These are phyloP conservation scores for Eristalinus aeneus DNA, from an alignment of 2,888 invertebrate species.

Conservation along the genomic window DNA sequence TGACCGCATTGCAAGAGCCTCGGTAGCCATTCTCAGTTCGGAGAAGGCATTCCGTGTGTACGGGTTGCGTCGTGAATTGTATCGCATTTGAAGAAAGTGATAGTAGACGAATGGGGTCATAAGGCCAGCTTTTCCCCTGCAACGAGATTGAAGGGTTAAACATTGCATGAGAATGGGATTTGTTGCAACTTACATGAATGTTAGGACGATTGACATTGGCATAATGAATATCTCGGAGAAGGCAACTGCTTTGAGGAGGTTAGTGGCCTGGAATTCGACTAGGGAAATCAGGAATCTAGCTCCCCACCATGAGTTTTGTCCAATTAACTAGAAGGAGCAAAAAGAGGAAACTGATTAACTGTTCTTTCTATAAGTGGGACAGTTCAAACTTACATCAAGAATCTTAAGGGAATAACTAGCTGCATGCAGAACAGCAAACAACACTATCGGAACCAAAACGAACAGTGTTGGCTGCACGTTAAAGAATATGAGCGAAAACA, in stretches of 20 bases:
- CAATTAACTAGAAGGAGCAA: slow-evolving; percentile 86
- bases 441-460: slow-evolving; percentile 93
- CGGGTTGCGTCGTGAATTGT: slow-evolving; percentile 96
- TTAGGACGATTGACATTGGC: slow-evolving; percentile 89
- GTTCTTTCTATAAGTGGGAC: too few relatives aligned
- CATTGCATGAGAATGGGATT: neutral
- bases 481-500: slow-evolving; percentile 97
- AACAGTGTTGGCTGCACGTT: slow-evolving; percentile 93
- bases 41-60: slow-evolving; percentile 96
- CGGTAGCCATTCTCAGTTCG: slow-evolving; percentile 89
- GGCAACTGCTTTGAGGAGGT: slow-evolving; percentile 94
- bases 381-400: slow-evolving; percentile 97
- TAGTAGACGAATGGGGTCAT: slow-evolving; percentile 98
- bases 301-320: slow-evolving; percentile 95
- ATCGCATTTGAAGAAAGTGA: slow-evolving; percentile 95
- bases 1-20: slow-evolving; percentile 86
- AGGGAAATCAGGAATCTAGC: slow-evolving; percentile 92
- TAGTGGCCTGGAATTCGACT: slow-evolving; percentile 94
- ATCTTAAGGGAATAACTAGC: slow-evolving; percentile 94
- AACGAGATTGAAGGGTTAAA: slow-evolving; percentile 73
- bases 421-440: slow-evolving; percentile 96
- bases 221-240: slow-evolving; percentile 96
- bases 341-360: neutral
- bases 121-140: slow-evolving; percentile 93
- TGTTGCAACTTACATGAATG: slow-evolving; percentile 89